Evolutionary conservation across 2,888 invertebrate species (phyloP).

Genomic region (Eupithecia tripunctaria): DNA sequence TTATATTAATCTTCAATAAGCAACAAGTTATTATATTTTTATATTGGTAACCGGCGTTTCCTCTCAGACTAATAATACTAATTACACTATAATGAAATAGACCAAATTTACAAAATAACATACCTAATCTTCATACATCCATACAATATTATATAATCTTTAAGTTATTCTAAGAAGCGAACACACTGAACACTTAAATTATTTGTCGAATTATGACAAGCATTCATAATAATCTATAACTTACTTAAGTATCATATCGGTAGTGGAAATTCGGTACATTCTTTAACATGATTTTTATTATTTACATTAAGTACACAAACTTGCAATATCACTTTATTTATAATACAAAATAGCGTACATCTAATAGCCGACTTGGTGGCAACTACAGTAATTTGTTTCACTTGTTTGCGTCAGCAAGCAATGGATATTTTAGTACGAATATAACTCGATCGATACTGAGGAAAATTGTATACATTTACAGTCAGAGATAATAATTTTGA

Average conservation of each 20-base stretch:
- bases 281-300: constrained; percentile 65
- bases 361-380: constrained; percentile 70
- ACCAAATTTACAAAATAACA: constrained; percentile 75
- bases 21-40: constrained; percentile 81
- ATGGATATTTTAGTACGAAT: constrained; percentile 26
- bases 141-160: constrained; percentile 59
- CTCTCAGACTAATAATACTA: constrained; percentile 84
- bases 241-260: constrained; percentile 62
- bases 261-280: constrained; percentile 79
- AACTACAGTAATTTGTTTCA: constrained; percentile 53
- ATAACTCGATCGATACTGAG: constrained; percentile 33
- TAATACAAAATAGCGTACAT: constrained; percentile 53
- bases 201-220: constrained; percentile 67
- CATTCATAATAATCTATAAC: constrained; percentile 54
- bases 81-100: constrained; percentile 76
- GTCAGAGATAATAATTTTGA: constrained; percentile 14
- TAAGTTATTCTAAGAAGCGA: constrained; percentile 70
- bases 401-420: constrained; percentile 29
- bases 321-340: constrained; percentile 73
- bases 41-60: constrained; percentile 85
- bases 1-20: constrained; percentile 82
- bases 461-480: constrained; percentile 23
- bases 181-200: constrained; percentile 78
- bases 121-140: constrained; percentile 68
- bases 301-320: constrained; percentile 77